Percentiles rank a stretch among this genome's conserved stretches.
Evolutionary conservation across 2,888 invertebrate species (phyloP).

Genomic region (Parelbella ahira): DNA sequence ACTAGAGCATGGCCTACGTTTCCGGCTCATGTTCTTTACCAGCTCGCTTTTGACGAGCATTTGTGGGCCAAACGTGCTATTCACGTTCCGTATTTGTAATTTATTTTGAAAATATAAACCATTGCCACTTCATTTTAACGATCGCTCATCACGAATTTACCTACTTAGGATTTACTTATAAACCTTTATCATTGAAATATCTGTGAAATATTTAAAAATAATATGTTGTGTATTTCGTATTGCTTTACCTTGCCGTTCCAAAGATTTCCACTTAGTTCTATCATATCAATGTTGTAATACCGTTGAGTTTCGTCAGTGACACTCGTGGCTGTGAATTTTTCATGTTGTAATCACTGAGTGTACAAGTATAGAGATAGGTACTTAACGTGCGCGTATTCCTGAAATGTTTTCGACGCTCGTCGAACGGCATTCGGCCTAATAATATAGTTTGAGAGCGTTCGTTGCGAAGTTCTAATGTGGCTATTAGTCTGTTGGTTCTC

Average conservation of each 20-base stretch:
- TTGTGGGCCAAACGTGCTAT: constrained; percentile 50
- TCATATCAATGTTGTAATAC: constrained; percentile 10
- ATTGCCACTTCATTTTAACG: too few species aligned
- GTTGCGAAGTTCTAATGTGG: constrained; percentile 20
- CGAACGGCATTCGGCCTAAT: constrained; percentile 36
- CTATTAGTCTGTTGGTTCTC: constrained; percentile 21
- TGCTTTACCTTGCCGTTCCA: constrained; percentile 5
- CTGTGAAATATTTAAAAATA: too few species aligned
- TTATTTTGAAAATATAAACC: constrained; percentile 18
- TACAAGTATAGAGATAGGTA: too few species aligned
- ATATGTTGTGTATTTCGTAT: too few species aligned
- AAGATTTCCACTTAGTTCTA: constrained; percentile 22
- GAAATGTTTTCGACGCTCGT: constrained; percentile 41
- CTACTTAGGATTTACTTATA: too few species aligned
- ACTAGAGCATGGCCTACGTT: constrained; percentile 60
- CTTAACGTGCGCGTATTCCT: too few species aligned
- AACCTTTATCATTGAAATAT: too few species aligned
- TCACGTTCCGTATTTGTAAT: constrained; percentile 28
- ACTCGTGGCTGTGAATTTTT: constrained; percentile 3
- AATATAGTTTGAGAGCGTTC: constrained; percentile 30
- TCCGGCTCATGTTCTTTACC: constrained; percentile 59
- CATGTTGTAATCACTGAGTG: constrained; percentile 19
- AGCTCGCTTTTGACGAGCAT: constrained; percentile 42
- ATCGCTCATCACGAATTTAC: too few species aligned
- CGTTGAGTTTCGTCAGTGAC: constrained; percentile 24